Conservation (phyloP, 2,888 invertebrate species). For the Pharmacophagus antenor region DNA sequence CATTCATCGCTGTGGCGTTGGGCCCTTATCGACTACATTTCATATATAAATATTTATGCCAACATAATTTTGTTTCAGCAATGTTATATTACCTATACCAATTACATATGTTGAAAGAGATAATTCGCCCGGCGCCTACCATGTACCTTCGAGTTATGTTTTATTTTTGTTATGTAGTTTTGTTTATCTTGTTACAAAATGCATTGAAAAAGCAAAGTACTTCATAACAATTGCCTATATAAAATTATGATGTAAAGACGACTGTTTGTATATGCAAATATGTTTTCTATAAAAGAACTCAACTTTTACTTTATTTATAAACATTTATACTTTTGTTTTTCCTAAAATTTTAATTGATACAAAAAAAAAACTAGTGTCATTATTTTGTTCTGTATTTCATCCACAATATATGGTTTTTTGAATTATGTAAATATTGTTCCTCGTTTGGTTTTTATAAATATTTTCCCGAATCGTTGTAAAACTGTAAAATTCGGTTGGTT, state of each 20-base stretch:
- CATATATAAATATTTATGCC: no score
- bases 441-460: conserved; percentile 8
- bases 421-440: conserved; percentile 6
- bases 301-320: not conserved
- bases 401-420: not conserved
- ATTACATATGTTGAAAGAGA: not conserved
- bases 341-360: not conserved
- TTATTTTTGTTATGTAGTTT: not conserved
- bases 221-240: conserved; percentile 1
- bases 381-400: not conserved
- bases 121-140: not conserved
- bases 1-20: no score
- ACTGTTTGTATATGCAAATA: conserved; percentile 8
- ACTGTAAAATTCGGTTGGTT: not conserved
- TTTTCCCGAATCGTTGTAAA: not conserved
- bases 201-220: conserved; percentile 3
- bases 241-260: conserved; percentile 1
- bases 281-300: not conserved
- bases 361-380: not conserved
- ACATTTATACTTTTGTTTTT: not conserved
- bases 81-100: no score
- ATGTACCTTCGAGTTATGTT: not conserved
- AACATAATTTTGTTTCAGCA: no score
- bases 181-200: conserved; percentile 13
- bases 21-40: no score